A percentile compares a stretch with the other conserved stretches of the same genome.
Conservation (phyloP, 2,113 vertebrate species). For the Ictalurus punctatus region DNA sequence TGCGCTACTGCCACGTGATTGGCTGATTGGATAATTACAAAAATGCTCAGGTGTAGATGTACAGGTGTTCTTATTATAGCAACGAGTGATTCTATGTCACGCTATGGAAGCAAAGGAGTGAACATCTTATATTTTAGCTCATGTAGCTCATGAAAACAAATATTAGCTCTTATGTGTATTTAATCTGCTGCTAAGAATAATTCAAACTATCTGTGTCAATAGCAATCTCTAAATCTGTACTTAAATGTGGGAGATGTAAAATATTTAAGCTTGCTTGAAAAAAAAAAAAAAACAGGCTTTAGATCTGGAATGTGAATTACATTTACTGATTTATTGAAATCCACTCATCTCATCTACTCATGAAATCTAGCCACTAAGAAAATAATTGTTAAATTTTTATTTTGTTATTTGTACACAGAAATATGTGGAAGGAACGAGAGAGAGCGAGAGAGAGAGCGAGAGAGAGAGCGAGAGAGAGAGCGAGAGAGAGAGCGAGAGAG, state of each 20-base stretch:
- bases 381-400: not conserved
- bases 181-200: not conserved
- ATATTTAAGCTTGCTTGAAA: not conserved
- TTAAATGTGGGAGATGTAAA: not conserved
- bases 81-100: not conserved
- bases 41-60: not conserved
- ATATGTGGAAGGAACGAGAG: not conserved
- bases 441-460: not conserved
- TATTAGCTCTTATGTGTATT: not conserved
- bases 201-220: not conserved
- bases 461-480: not conserved
- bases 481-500: not conserved
- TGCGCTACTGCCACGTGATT: not conserved
- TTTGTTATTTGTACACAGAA: conserved; percentile 20
- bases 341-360: not conserved
- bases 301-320: not conserved
- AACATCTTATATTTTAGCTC: not conserved
- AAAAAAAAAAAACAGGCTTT: not conserved
- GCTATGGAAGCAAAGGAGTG: not conserved
- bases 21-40: not conserved
- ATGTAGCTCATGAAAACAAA: not conserved
- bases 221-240: not conserved
- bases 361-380: not conserved
- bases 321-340: conserved; percentile 2
- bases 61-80: not conserved